phyloP scores from a whole-genome alignment of 2,797 vertebrate species.

The Pangasius sanitwongsei region DNA sequence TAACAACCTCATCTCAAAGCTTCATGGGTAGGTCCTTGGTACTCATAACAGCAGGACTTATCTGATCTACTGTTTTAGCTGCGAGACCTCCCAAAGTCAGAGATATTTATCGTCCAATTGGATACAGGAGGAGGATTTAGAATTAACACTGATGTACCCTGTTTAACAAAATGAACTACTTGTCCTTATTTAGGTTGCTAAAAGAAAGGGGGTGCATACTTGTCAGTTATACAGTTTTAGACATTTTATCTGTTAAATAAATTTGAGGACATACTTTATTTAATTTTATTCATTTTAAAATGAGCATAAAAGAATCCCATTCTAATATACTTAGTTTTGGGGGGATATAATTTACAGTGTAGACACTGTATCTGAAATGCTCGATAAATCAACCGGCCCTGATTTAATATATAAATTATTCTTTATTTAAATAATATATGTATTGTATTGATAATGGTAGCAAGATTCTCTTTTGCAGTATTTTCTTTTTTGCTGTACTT shows the following conservation, averaged over 20 bases:
- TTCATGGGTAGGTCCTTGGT: background rate
- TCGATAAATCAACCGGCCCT: no score
- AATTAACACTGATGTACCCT: background rate
- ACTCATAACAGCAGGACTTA: background rate
- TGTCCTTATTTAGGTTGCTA: background rate
- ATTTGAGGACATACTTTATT: no score
- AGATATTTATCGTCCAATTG: background rate
- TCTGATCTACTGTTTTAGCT: background rate
- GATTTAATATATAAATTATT: background rate
- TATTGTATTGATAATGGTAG: background rate
- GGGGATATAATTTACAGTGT: no score
- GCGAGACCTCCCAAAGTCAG: background rate
- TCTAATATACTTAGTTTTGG: no score
- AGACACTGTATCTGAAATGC: no score
- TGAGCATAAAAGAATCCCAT: no score
- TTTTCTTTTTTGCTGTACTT: background rate
- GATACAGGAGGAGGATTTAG: background rate
- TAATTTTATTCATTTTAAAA: no score
- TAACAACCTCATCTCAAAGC: background rate
- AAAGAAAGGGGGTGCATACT: no score
- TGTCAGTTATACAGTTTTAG: no score
- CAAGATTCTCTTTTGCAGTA: background rate
- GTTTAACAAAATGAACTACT: background rate
- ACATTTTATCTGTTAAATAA: no score
- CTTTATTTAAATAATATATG: background rate